Base-by-base conservation (phyloP, 2,797 vertebrate species). In the Gambelia wislizenii region DNA sequence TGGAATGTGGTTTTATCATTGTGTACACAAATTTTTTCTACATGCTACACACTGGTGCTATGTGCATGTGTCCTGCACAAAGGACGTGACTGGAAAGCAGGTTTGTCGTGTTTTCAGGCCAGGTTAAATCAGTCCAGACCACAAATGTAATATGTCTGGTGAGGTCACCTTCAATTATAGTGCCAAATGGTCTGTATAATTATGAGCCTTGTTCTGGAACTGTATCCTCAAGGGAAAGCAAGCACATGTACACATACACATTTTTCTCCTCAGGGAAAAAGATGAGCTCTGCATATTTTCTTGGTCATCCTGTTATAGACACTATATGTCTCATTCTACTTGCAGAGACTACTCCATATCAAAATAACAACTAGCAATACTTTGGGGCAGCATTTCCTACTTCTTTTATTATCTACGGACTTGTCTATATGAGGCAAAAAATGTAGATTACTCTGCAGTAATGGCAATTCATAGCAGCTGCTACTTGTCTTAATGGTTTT, bases 151-250 rank as follows among this genome's bases (percentile, higher is more conserved):
- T 0, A 18, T 49, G 81, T 91, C 87, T 83, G 89, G 70, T 86
- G 93, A 87, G 93, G 27, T 89, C 89, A 84, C 85, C 89, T 47
- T 72, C 92, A 95, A 95, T 96, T 95, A 94, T 85, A 94, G 94
- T 12, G 90, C n/a, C 0, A 69, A 85, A 75, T 0, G 0, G 78
- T 44, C 88, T 89, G 44, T 86, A 0, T 94, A 95, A 95, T 96
- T 92, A 93, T 90, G 84, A 86, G 91, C 74, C 92, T 75, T 9
- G 42, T 89, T 79, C 67, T 30, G 64, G 84, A 59, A 85, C 82
- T 85, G 13, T 83, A 87, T 82, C 91, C 83, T 84, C 86, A 20
- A 0, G 44, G 22, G 86, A 25, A 67, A 25, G 0, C n/a, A 36
- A 20, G 47, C 61, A n/a, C 81, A 13, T 54, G 13, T n/a, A 54